Base-by-base conservation (phyloP, 1,140 invertebrate species). In the Saxidomus purpurata region DNA sequence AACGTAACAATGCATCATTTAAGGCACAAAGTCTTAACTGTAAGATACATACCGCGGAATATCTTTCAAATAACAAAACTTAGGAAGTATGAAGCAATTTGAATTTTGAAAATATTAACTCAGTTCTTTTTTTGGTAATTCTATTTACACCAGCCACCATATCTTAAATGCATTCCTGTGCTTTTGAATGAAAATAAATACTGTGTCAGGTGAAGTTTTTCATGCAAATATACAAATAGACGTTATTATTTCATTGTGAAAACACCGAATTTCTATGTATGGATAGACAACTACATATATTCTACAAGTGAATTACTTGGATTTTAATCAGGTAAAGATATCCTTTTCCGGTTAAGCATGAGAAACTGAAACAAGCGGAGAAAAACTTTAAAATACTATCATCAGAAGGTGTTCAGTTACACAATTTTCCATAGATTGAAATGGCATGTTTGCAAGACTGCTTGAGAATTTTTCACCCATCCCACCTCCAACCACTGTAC, bases 291-390 rank as follows among this genome's bases (percentile, higher is more conserved):
- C n/a, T n/a, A n/a, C n/a, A 67, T 17, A 31, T 71, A 38, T 1
- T 71, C 67, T 71, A 71, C 36, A 71, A 19, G 67, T 71, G 67
- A 71, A 28, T 82, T 82, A 82, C 52, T 63, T 63, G 52, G 19
- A 34, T 43, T 40, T 63, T 59, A 82, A 43, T 82, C 52, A n/a
- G 83, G 83, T 2, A 85, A 36, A 1, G 83, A 76, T 43, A 76
- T 85, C 49, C 83, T 67, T 36, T 52, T 69, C 28, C 83, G 52
- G 63, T 85, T 71, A 47, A 47, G 82, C 83, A 74, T 74, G n/a
- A 74, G 47, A 36, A 85, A 74, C 83, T 85, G 83, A 59, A 49
- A 84, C 6, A 52, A 19, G 67, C 6, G 17, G 43, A 1, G 63
- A 28, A 28, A 17, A 69, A 28, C 17, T 34, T 34, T 69, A 17